Conservation (phyloP, 2,888 invertebrate genomes). For the Polyommatus iphigenia region DNA sequence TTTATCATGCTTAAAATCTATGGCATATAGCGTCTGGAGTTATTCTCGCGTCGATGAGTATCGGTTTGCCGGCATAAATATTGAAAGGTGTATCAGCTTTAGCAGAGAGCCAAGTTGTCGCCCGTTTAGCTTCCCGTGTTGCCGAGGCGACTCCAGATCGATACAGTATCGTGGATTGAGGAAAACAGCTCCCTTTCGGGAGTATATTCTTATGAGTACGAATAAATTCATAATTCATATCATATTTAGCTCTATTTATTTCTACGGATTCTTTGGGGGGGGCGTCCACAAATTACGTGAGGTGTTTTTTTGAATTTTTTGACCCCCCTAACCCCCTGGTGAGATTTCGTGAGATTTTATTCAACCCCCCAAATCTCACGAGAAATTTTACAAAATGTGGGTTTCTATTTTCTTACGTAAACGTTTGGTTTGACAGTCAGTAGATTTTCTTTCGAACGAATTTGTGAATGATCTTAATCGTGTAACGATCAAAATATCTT, state of each 20-base stretch:
- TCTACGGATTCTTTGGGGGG: constrained; percentile 5
- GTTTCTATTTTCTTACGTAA: no score
- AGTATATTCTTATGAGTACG: not conserved
- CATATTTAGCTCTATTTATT: not conserved
- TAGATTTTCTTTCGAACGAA: no score
- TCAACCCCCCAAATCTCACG: no score
- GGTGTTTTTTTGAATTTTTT: no score
- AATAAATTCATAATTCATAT: not conserved
- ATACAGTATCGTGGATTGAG: not conserved
- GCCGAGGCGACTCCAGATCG: not conserved
- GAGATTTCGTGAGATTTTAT: no score
- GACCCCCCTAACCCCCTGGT: no score
- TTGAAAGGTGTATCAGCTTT: not conserved
- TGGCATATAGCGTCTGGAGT: not conserved
- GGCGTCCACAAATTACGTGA: no score
- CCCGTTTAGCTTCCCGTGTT: not conserved
- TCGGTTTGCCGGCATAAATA: not conserved
- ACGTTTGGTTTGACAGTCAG: no score
- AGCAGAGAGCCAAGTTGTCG: not conserved
- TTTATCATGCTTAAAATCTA: not conserved
- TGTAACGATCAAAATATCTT: no score
- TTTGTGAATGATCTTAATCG: no score
- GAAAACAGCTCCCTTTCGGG: not conserved
- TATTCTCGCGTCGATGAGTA: not conserved
- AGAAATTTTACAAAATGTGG: no score